phyloP scores from a whole-genome alignment of 2,888 invertebrate species.

The Aplocera efformata region DNA sequence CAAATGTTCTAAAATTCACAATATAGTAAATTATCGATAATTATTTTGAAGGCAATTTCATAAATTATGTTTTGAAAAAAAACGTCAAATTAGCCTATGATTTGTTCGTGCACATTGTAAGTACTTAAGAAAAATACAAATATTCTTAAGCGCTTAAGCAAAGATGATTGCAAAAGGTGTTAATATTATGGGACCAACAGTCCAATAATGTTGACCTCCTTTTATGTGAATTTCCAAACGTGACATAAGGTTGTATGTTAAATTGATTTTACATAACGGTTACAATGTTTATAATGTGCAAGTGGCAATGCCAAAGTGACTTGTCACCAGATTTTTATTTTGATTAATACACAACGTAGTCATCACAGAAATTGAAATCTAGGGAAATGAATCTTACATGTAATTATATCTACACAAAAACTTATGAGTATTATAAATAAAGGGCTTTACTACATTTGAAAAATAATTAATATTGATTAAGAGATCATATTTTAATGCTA shows the following conservation, averaged over 20 bases:
- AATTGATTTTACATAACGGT: conserved; percentile 23
- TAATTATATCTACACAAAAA: conserved; percentile 65
- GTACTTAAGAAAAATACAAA: conserved; percentile 9
- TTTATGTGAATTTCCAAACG: conserved; percentile 18
- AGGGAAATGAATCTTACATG: conserved; percentile 48
- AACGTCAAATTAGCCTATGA: conserved; percentile 7
- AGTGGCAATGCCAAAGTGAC: conserved; percentile 26
- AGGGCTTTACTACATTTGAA: conserved; percentile 65
- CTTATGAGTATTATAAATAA: conserved; percentile 81
- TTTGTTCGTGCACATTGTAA: conserved; percentile 21
- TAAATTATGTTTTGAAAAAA: conserved; percentile 13
- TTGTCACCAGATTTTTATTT: conserved; percentile 25
- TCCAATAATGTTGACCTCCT: conserved; percentile 24
- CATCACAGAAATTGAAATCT: conserved; percentile 54
- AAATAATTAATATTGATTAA: conserved; percentile 79
- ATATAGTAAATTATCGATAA: conserved; percentile 15
- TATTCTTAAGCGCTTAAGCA: conserved; percentile 6
- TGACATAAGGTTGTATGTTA: conserved; percentile 14
- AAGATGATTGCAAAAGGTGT: conserved; percentile 9
- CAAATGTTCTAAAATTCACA: conserved; percentile 11
- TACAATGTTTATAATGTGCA: conserved; percentile 23
- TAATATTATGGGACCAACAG: conserved; percentile 15
- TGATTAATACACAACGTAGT: conserved; percentile 35
- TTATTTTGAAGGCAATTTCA: conserved; percentile 23
- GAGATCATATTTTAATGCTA: conserved; percentile 79